phyloP scores from a whole-genome alignment of 2,888 invertebrate genomes.

The Ophraella communa region DNA sequence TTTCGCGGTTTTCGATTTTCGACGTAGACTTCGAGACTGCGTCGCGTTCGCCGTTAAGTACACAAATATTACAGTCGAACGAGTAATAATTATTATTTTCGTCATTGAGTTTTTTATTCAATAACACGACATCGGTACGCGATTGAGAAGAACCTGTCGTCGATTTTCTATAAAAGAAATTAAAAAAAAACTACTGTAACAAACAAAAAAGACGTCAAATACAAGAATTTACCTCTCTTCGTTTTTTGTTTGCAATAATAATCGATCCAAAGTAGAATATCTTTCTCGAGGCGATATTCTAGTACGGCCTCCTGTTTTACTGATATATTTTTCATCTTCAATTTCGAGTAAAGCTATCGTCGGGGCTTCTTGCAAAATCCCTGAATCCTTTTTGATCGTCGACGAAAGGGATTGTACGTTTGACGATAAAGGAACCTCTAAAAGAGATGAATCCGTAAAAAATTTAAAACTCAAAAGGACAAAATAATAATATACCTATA shows the following conservation, averaged over 20 bases:
- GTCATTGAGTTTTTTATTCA: constrained; percentile 27
- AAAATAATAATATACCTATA: background rate
- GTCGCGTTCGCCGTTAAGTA: constrained; percentile 18
- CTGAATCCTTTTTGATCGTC: constrained; percentile 7
- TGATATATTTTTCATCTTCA: constrained; percentile 24
- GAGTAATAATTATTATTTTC: background rate
- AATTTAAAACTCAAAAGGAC: background rate
- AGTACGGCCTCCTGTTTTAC: constrained; percentile 31
- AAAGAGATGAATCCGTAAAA: background rate
- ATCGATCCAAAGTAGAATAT: constrained; percentile 23
- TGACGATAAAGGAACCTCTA: background rate
- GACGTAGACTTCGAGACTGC: constrained; percentile 24
- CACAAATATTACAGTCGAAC: background rate
- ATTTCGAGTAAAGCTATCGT: background rate
- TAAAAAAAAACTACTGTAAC: background rate
- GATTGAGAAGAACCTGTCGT: constrained; percentile 39
- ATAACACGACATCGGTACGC: constrained; percentile 44
- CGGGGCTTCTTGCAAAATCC: constrained; percentile 3
- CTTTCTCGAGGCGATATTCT: constrained; percentile 4
- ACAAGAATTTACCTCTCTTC: constrained; percentile 16
- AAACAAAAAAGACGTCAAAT: background rate
- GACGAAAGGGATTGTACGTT: background rate
- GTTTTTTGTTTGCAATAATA: constrained; percentile 11
- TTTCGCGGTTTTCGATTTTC: background rate
- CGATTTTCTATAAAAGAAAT: constrained; percentile 7